Evolutionary conservation across 2,113 vertebrate genomes (phyloP).

Genomic region (Corvus cornix): DNA sequence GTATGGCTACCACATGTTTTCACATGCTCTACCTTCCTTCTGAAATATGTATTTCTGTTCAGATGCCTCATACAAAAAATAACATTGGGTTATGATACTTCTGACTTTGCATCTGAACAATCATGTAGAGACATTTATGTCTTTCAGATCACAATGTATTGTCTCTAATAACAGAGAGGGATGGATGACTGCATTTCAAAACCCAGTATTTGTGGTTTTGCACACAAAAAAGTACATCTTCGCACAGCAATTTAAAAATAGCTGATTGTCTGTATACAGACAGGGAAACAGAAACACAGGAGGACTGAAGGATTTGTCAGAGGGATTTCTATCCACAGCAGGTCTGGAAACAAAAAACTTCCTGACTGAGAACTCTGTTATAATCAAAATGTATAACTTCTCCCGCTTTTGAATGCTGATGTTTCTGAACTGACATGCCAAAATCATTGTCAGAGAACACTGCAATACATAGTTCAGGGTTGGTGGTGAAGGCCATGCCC

Average conservation of each 20-base stretch:
- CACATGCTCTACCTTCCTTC: not conserved
- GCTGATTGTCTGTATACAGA: not conserved
- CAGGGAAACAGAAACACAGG: not conserved
- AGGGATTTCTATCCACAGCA: not conserved
- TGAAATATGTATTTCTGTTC: not conserved
- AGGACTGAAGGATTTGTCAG: not conserved
- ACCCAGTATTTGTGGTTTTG: not conserved
- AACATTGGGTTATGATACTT: not conserved
- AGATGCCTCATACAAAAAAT: not conserved
- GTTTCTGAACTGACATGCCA: not conserved
- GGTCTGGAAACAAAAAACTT: not conserved
- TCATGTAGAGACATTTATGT: not conserved
- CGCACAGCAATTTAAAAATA: not conserved
- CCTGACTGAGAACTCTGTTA: not conserved
- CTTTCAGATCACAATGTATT: not conserved
- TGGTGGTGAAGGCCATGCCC: not conserved
- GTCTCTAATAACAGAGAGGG: not conserved
- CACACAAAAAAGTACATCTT: not conserved
- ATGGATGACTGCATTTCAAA: not conserved
- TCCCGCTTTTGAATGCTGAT: not conserved
- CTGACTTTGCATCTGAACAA: not conserved
- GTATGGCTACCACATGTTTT: not conserved
- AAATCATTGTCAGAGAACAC: not conserved
- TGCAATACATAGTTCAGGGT: not conserved
- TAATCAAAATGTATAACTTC: not conserved